A percentile compares a stretch with the other conserved stretches of the same genome.
phyloP scores from a whole-genome alignment of 1,140 invertebrate genomes.

The Drosophila cardini region DNA sequence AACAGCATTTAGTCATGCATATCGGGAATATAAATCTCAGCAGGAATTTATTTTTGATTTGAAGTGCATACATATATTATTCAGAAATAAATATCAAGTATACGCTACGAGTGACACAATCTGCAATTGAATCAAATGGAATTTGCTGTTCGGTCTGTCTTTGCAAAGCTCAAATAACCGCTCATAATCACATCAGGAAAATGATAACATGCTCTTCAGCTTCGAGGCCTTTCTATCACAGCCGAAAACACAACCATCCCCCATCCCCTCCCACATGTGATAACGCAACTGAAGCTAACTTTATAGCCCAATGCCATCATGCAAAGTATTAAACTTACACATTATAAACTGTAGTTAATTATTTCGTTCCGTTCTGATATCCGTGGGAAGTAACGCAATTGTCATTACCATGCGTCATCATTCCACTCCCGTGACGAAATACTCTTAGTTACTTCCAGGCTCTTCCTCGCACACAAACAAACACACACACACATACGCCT shows the following conservation, averaged over 20 bases:
- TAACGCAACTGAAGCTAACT: not conserved
- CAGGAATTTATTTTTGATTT: not conserved
- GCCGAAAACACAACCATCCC: constrained; percentile 14
- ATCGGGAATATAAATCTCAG: constrained; percentile 1
- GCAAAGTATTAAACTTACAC: constrained; percentile 12
- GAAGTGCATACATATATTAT: not conserved
- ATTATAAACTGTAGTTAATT: not conserved
- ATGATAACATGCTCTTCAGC: constrained; percentile 21
- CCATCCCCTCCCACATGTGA: not conserved
- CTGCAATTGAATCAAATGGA: constrained; percentile 26
- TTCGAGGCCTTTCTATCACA: constrained; percentile 41
- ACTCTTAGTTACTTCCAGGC: constrained; percentile 1
- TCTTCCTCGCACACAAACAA: not conserved
- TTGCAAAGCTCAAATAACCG: constrained; percentile 24
- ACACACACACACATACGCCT: constrained; percentile 1
- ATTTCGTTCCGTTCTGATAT: constrained; percentile 13
- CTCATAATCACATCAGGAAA: constrained; percentile 10
- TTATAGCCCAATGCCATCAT: not conserved
- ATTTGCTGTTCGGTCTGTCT: constrained; percentile 4
- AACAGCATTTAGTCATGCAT: constrained; percentile 4
- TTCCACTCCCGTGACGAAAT: constrained; percentile 36
- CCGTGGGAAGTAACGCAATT: constrained; percentile 25
- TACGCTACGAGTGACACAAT: constrained; percentile 22
- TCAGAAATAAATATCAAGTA: constrained; percentile 1
- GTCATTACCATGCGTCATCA: constrained; percentile 30